Base-by-base conservation (phyloP, 2,113 vertebrate genomes). In the Marmota flaviventris region DNA sequence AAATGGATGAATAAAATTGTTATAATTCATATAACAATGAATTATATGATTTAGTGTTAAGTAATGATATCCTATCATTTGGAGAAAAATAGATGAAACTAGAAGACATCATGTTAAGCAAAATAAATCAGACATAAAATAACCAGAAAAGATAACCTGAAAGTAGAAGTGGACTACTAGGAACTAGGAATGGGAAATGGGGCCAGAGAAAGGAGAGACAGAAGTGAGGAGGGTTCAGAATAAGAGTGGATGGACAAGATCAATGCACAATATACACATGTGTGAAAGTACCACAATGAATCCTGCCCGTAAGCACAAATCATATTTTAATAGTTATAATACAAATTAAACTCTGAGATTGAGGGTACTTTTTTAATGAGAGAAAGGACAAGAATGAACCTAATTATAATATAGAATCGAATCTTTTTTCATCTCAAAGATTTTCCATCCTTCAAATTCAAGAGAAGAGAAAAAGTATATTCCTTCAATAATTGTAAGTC, bases 331-430 rank as follows among this genome's bases (percentile, higher is more conserved):
- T 70, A 32, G 13, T 92, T 14, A 39, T 85, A 5, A 56, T 53
- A 79, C 51, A 94, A 61, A 63, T 82, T 82, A 96, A 63, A 94
- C 42, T 73, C 6, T 92, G 17, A 96, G 2, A 61, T 51, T 37
- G n/a, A 72, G 8, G 8, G 24, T 79, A 1, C 63, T 25, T 37
- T 79, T 79, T 53, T 58, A 90, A 42, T 24, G 12, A 14, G 81
- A 85, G 8, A 4, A 17, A 89, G 34, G 27, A 72, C 32, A 82
- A 82, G 42, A 89, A 58, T 75, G 13, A 89, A 67, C 4, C 2
- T 34, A 69, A 34, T 12, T 32, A 39, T 2, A 70, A n/a, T 51
- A 51, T 29, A 85, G 24, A n/a, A 48, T 70, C 2, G 76, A 89
- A n/a, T 61, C 20, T 24, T 58, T 77, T 75, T 76, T 4, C 18